These are phyloP conservation scores for Sebastes reedi DNA, from an alignment of 2,797 vertebrate species.

Conservation along the genomic window DNA sequence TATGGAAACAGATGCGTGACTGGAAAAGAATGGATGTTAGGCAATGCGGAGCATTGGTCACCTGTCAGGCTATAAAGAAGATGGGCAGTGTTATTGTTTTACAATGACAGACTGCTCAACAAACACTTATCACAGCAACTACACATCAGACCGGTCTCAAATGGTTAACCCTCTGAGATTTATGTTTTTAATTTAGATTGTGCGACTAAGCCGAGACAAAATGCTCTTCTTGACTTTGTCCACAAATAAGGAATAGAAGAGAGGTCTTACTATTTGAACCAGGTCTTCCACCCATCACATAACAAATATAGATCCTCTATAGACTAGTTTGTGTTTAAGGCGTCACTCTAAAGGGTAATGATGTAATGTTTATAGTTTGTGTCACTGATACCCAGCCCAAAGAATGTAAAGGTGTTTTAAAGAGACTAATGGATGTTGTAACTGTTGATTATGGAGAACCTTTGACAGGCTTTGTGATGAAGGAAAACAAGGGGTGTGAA, in stretches of 20 bases:
- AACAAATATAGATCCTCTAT: slow-evolving; percentile 43
- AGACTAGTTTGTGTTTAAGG: slow-evolving; percentile 54
- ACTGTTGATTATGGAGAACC: slow-evolving; percentile 46
- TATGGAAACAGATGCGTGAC: slow-evolving; percentile 59
- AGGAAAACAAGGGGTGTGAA: slow-evolving; percentile 62
- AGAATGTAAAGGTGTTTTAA: slow-evolving; percentile 80
- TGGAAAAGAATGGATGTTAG: slow-evolving; percentile 49
- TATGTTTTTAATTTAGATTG: not conserved
- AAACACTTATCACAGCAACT: slow-evolving; percentile 20
- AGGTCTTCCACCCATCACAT: slow-evolving; percentile 55
- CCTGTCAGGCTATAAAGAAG: slow-evolving; percentile 26
- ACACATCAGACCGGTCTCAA: slow-evolving; percentile 43
- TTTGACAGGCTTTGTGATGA: slow-evolving; percentile 60
- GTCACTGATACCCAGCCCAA: slow-evolving; percentile 80
- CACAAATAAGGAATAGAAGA: not conserved
- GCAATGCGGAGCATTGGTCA: slow-evolving; percentile 71
- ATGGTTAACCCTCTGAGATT: slow-evolving; percentile 25
- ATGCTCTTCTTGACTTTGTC: slow-evolving; percentile 2
- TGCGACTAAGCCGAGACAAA: not conserved
- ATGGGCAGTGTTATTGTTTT: slow-evolving; percentile 32
- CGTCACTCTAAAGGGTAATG: slow-evolving; percentile 49
- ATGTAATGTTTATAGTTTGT: slow-evolving; percentile 63
- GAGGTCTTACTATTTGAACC: slow-evolving; percentile 45
- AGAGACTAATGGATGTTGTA: slow-evolving; percentile 78
- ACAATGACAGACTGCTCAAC: slow-evolving; percentile 64